Evolutionary conservation across 2,113 vertebrate genomes (phyloP), one percentile per base, ranked within the genome.

Genomic region (Antennarius striatus): DNA sequence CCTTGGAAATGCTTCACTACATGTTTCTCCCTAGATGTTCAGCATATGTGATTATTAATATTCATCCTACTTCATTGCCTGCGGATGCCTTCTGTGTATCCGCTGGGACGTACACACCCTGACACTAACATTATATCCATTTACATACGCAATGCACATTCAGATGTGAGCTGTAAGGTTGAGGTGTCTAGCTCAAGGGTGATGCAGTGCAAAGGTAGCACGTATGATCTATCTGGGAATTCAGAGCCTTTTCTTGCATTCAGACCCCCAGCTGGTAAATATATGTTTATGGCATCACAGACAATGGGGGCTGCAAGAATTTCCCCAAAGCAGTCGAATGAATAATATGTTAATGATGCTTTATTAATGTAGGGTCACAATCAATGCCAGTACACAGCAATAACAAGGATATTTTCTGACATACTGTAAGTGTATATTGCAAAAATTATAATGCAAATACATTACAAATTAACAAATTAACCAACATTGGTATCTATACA

Each of bases 121-220:
- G 59, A 81, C 75, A 56, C 56, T 8, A 43, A 75, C 75, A 75
- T 73, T 69, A 75, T 70, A 77, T 79, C 67, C 86, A 70, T 86
- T 80, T 75, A 82, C 86, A 77, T 81, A 69, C 62, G 63, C 39
- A 5, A 52, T 43, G 73, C 36, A 4, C 54, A 10, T 56, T 70
- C 57, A n/a, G 48, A 64, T 61, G 73, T 56, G 76, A 55, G 76
- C 64, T 12, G 64, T 7, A 29, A 88, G 88, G 88, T 85, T 56
- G 78, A 68, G 63, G 75, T 79, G 81, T 84, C 83, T 73, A 2
- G 76, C 87, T 86, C 85, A 90, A 89, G 88, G 86, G 84, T 79
- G 72, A 68, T 62, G 80, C 7, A 63, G 68, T 55, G 73, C 30
- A 68, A 39, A 47, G 1, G 13, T 71, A 70, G 78, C 83, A 84